These are phyloP conservation scores for Morelia viridis DNA, from an alignment of 2,797 vertebrate genomes.

Conservation along the genomic window DNA sequence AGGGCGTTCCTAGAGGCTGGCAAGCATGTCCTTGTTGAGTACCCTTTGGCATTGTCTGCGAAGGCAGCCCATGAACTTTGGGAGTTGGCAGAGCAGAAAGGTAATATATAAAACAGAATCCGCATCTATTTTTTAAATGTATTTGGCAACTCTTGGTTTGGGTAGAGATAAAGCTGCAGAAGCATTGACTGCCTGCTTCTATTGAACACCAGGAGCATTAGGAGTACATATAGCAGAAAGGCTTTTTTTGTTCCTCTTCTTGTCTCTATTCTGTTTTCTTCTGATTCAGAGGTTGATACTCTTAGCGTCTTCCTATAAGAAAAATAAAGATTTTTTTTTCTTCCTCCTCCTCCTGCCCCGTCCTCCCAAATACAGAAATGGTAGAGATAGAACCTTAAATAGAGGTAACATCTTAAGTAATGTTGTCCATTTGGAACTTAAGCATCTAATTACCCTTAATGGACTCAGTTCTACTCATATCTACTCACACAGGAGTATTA, in stretches of 20 bases:
- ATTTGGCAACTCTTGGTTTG: background rate
- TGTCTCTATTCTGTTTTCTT: too few species aligned
- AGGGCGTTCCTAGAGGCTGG: constrained; percentile 88
- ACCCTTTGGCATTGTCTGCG: constrained; percentile 84
- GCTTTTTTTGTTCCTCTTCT: too few species aligned
- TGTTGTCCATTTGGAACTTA: background rate
- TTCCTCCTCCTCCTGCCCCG: background rate
- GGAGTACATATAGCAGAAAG: too few species aligned
- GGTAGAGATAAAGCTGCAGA: too few species aligned
- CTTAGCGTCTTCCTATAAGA: too few species aligned
- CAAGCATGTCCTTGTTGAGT: constrained; percentile 94
- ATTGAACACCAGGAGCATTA: too few species aligned
- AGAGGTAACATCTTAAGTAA: background rate
- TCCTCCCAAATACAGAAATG: background rate
- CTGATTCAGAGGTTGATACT: background rate
- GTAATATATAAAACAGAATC: constrained; percentile 66
- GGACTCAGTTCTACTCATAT: background rate
- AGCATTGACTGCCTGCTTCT: too few species aligned
- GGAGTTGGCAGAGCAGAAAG: constrained; percentile 83
- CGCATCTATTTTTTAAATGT: background rate
- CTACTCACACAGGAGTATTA: background rate
- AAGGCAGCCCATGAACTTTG: constrained; percentile 81
- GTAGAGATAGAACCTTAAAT: background rate
- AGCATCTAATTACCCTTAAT: background rate
- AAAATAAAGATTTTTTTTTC: background rate